Conservation (phyloP, 1,140 invertebrate species). For the Calosoma granatense region DNA sequence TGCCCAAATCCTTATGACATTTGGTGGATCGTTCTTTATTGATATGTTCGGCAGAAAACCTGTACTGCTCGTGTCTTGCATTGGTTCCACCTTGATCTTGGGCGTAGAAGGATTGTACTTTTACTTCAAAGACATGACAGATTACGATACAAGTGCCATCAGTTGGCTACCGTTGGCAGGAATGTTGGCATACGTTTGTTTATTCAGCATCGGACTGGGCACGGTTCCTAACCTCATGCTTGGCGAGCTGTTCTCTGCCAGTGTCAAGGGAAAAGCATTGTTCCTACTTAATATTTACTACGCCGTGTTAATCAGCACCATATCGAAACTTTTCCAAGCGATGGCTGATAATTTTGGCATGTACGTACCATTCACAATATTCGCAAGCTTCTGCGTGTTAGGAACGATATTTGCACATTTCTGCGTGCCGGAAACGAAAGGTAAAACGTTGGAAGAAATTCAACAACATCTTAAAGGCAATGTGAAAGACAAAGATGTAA, state of each 20-base stretch:
- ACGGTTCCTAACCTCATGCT: slow-evolving; percentile 20
- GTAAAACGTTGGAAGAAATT: slow-evolving; percentile 49
- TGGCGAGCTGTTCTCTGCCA: slow-evolving; percentile 25
- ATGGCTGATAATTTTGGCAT: slow-evolving; percentile 34
- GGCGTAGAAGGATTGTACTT: neutral
- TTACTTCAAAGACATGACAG: neutral
- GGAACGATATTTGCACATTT: slow-evolving; percentile 39
- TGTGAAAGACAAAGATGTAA: slow-evolving; percentile 13
- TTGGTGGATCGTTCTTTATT: slow-evolving; percentile 66
- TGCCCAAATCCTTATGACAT: slow-evolving; percentile 59
- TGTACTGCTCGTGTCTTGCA: neutral
- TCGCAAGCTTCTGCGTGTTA: slow-evolving; percentile 31
- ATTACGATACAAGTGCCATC: neutral
- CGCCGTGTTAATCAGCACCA: slow-evolving; percentile 26
- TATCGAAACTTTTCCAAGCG: slow-evolving; percentile 39
- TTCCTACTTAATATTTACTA: slow-evolving; percentile 21
- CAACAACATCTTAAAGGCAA: slow-evolving; percentile 36
- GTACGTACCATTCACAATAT: slow-evolving; percentile 36
- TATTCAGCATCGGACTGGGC: slow-evolving; percentile 22
- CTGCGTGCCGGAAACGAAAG: slow-evolving; percentile 57
- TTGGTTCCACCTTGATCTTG: neutral
- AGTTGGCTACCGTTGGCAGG: slow-evolving; percentile 19
- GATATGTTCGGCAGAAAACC: slow-evolving; percentile 66
- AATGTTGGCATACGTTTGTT: slow-evolving; percentile 21
- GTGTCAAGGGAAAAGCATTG: slow-evolving; percentile 25